Evolutionary conservation across 2,797 vertebrate genomes (phyloP), one percentile per base, ranked within the genome.

Genomic region (Amniataba percoides): DNA sequence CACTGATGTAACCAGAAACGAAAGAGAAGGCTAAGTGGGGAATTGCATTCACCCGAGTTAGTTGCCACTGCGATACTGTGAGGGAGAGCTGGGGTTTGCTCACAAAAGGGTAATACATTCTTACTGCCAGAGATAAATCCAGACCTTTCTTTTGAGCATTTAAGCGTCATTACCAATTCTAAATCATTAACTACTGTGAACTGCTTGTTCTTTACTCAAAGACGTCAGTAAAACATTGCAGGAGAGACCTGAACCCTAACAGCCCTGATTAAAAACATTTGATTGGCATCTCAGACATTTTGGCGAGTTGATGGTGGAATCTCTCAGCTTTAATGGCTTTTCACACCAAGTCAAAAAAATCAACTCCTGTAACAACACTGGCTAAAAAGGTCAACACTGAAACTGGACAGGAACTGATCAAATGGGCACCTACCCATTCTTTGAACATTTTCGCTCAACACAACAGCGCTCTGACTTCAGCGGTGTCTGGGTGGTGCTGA

Each of bases 371-470:
- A 52, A 55, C 7, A 64, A 63, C 34, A 71, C 74, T 59, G 71
- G 63, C 60, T 71, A 31, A 78, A 78, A 31, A 58, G 34, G 49
- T 62, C 52, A 76, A 75, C 73, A 67, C 36, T n/a, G 27, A 51
- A 68, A 77, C 61, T 11, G 64, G 61, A 16, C 68, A 78, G 42
- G 63, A 86, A 86, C 66, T 18, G 73, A 82, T 48, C 36, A 19
- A 87, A 93, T 92, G 88, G 91, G 84, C 84, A 72, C 34, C 46
- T 80, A 46, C 87, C 92, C 92, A 92, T 92, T 87, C 48, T 57
- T 43, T 39, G 27, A 72, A 75, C 46, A 16, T 64, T 69, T 60
- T 57, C 49, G 57, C 68, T 3, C n/a, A 80, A 87, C 64, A 68
- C 71, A 73, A 66, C 34, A 70, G 61, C 31, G 40, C 34, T 71